These are phyloP conservation scores for Trachymyrmex cornetzi DNA, from an alignment of 1,140 invertebrate genomes.

Conservation along the genomic window DNA sequence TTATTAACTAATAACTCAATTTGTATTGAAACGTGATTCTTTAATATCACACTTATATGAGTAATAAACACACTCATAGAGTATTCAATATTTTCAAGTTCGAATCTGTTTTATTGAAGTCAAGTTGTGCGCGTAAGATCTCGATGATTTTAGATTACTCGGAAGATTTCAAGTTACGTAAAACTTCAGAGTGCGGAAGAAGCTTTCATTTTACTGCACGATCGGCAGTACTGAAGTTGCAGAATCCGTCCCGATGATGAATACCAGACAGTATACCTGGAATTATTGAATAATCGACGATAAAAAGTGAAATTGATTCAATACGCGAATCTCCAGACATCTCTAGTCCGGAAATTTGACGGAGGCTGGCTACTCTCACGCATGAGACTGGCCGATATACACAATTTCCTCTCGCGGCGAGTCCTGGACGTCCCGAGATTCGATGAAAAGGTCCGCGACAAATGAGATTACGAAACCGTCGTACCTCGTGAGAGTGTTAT, in stretches of 20 bases:
- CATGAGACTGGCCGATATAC: background rate
- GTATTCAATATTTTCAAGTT: background rate
- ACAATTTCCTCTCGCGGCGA: slow-evolving; percentile 20
- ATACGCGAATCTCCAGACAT: background rate
- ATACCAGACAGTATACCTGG: background rate
- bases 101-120: background rate
- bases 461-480: slow-evolving; percentile 74
- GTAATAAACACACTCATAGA: background rate
- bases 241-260: too few species aligned
- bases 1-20: background rate
- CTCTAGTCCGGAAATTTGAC: background rate
- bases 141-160: background rate
- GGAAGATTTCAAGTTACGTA: background rate
- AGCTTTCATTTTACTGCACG: background rate
- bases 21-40: background rate
- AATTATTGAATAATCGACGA: slow-evolving; percentile 3
- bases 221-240: background rate
- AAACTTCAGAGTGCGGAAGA: background rate
- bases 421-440: slow-evolving; percentile 24
- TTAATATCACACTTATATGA: too few species aligned
- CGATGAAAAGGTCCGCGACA: slow-evolving; percentile 61
- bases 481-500: slow-evolving; percentile 67
- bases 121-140: background rate
- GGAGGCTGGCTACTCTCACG: background rate
- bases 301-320: background rate